Base-by-base conservation (phyloP, 1,140 invertebrate species). In the Leptopilina clavipes region DNA sequence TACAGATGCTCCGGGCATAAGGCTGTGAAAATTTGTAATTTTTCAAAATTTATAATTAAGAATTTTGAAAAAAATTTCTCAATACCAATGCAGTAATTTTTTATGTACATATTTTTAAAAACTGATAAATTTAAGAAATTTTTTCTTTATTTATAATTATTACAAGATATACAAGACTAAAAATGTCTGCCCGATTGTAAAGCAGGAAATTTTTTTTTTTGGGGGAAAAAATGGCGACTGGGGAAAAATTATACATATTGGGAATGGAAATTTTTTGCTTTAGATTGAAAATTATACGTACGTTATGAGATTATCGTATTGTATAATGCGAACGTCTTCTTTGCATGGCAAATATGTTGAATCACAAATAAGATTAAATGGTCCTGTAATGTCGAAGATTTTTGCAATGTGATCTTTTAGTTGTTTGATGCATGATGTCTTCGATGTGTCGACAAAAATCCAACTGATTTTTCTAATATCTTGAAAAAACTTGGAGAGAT, bases 261-360 rank as follows among this genome's bases (percentile, higher is more conserved):
- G 37, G 7, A 40, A 40, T 40, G 37, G 9, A 9, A 40, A 40
- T 8, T 40, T 40, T 40, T 40, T 9, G 11, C 10, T 14, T 45
- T 19, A 12, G 10, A 54, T 54, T 40, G 65, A 59, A 74, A 71
- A 40, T 40, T 19, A 43, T 73, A 80, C 81, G 80, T 74, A 85
- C 84, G 75, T 22, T 12, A 85, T 75, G 12, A 73, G 65, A 19
- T 83, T 83, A 52, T 82, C 76, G 48, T 79, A 77, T 25, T 83
- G 72, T 22, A 85, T 48, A 56, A 85, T 79, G 14, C 84, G 76
- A 22, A 86, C 74, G 73, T 89, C 86, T 31, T 89, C 88, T n/a
- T 75, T 78, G 5, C 82, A 75, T 10, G 87, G 87, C 10, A 89
- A 74, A 77, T 86, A 83, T 22, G 45, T 77, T 7, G 84, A 78